Conservation (phyloP, 2,113 vertebrate genomes). For the Pipa parva region DNA sequence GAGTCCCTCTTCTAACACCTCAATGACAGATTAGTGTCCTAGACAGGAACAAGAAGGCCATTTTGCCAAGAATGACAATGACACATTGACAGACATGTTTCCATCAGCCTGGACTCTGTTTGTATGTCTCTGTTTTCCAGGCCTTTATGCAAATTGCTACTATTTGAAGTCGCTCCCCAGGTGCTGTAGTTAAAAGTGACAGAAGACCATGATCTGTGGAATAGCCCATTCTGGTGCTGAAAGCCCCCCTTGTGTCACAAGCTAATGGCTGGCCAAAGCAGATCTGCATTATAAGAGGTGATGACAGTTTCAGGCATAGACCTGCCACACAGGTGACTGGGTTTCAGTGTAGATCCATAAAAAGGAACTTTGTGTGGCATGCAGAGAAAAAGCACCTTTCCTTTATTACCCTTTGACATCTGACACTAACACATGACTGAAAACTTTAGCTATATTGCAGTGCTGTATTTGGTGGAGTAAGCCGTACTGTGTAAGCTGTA, state of each 20-base stretch:
- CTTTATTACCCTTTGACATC: constrained; percentile 53
- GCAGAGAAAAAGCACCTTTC: constrained; percentile 49
- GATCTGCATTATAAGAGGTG: constrained; percentile 64
- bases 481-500: too few relatives aligned
- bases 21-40: constrained; percentile 39
- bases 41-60: constrained; percentile 40
- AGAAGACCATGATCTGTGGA: constrained; percentile 35
- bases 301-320: constrained; percentile 67
- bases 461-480: neutral
- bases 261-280: constrained; percentile 42
- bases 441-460: neutral
- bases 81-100: constrained; percentile 41
- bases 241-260: constrained; percentile 57
- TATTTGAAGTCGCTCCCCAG: constrained; percentile 21
- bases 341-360: constrained; percentile 51
- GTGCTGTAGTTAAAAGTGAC: neutral
- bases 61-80: constrained; percentile 35
- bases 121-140: constrained; percentile 40
- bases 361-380: constrained; percentile 48
- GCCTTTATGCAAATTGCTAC: constrained; percentile 12
- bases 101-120: constrained; percentile 41
- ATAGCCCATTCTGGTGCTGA: constrained; percentile 51
- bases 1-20: constrained; percentile 18
- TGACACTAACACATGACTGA: constrained; percentile 10
- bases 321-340: constrained; percentile 56